Evolutionary conservation across 1,140 invertebrate species (phyloP).

Genomic region (Propsilocerus akamusi): DNA sequence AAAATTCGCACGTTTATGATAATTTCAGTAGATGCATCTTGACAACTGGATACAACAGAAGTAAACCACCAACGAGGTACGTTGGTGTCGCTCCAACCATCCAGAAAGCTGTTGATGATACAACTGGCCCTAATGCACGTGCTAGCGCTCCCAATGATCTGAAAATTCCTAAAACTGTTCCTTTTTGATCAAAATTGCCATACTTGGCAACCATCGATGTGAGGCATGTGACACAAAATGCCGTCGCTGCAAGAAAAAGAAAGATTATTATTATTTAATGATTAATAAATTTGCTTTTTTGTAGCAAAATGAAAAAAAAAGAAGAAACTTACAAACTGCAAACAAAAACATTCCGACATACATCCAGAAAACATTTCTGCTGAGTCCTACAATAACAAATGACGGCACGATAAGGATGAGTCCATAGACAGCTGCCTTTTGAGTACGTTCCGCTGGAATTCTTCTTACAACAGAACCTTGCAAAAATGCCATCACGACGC

Average conservation of each 20-base stretch:
- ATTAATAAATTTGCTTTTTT: background rate
- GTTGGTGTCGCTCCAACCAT: constrained; percentile 51
- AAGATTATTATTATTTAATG: constrained; percentile 5
- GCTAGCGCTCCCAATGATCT: constrained; percentile 85
- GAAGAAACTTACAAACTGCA: constrained; percentile 56
- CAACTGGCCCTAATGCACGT: constrained; percentile 73
- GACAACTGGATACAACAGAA: constrained; percentile 44
- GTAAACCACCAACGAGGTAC: constrained; percentile 48
- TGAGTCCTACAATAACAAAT: constrained; percentile 69
- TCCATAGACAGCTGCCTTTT: constrained; percentile 52
- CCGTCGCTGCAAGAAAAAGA: constrained; percentile 45
- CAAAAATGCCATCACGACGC: constrained; percentile 74
- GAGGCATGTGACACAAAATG: constrained; percentile 85
- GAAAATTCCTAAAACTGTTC: constrained; percentile 82
- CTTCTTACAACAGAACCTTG: constrained; percentile 80
- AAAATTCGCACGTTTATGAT: constrained; percentile 9
- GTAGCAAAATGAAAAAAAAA: background rate
- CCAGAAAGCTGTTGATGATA: constrained; percentile 76
- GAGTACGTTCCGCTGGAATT: constrained; percentile 55
- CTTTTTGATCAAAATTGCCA: constrained; percentile 71
- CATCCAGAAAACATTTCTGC: constrained; percentile 29
- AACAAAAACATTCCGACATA: constrained; percentile 75
- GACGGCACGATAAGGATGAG: constrained; percentile 75
- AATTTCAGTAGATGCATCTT: constrained; percentile 30
- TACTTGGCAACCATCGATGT: constrained; percentile 74